Percentiles rank a stretch among this genome's conserved stretches.
Conservation (phyloP, 2,113 vertebrate genomes). For the Gobius niger region DNA sequence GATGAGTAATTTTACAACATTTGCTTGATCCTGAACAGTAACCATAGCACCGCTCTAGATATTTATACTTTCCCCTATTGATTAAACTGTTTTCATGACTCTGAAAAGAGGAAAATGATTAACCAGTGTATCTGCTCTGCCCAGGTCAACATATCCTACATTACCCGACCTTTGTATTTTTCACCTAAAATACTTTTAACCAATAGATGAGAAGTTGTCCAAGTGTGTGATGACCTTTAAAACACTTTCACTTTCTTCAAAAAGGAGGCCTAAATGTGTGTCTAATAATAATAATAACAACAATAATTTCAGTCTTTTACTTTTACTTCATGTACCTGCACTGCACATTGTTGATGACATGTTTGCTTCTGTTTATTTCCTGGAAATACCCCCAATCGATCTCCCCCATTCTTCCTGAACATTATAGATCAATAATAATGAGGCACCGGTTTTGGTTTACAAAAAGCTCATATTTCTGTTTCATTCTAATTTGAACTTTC, state of each 20-base stretch:
- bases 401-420: constrained; percentile 25
- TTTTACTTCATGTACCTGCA: too few species aligned
- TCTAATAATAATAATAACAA: too few species aligned
- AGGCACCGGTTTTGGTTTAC: constrained; percentile 18
- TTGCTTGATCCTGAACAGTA: not conserved
- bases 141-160: constrained; percentile 10
- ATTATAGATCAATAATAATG: constrained; percentile 2
- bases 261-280: too few species aligned
- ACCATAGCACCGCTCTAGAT: not conserved
- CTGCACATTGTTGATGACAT: constrained; percentile 7
- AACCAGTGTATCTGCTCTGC: constrained; percentile 18
- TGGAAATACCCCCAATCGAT: constrained; percentile 30
- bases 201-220: too few species aligned
- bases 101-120: constrained; percentile 48
- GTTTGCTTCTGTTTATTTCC: constrained; percentile 24
- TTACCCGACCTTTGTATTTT: constrained; percentile 42
- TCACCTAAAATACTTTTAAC: not conserved
- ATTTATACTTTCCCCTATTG: not conserved
- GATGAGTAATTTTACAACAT: not conserved
- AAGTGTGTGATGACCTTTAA: too few species aligned
- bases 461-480: not conserved
- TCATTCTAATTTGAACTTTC: too few species aligned
- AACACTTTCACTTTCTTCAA: too few species aligned
- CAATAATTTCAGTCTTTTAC: too few species aligned
- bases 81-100: constrained; percentile 39